Conservation (phyloP, 2,113 vertebrate species). For the Hippocampus barbouri region DNA sequence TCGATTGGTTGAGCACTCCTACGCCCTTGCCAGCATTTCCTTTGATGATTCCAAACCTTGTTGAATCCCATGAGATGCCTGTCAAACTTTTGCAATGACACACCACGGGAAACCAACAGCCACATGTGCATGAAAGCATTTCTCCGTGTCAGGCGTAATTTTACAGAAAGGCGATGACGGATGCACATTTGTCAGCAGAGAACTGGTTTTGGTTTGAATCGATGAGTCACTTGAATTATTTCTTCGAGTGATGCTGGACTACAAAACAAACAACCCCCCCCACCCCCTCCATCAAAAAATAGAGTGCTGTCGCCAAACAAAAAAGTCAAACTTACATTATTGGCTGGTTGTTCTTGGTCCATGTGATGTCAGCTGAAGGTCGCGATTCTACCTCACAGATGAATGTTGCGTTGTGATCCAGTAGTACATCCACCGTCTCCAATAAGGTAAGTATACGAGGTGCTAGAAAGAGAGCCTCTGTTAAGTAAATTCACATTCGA, state of each 20-base stretch:
- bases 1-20: no score
- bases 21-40: no score
- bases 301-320: not conserved
- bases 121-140: not conserved
- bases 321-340: slow-evolving; percentile 76
- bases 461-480: slow-evolving; percentile 59
- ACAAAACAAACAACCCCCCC: no score
- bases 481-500: not conserved
- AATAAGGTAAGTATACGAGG: slow-evolving; percentile 86
- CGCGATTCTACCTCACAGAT: slow-evolving; percentile 91
- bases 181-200: not conserved
- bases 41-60: no score
- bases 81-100: not conserved
- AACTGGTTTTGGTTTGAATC: not conserved
- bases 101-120: not conserved
- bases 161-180: not conserved
- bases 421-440: slow-evolving; percentile 86
- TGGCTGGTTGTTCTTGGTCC: slow-evolving; percentile 92
- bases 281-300: no score
- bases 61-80: not conserved
- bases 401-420: slow-evolving; percentile 91
- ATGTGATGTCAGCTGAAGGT: slow-evolving; percentile 84
- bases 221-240: no score
- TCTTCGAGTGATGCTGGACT: no score
- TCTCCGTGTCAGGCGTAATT: not conserved